Evolutionary conservation across 2,113 vertebrate genomes (phyloP).

Genomic region (Mastomys coucha): DNA sequence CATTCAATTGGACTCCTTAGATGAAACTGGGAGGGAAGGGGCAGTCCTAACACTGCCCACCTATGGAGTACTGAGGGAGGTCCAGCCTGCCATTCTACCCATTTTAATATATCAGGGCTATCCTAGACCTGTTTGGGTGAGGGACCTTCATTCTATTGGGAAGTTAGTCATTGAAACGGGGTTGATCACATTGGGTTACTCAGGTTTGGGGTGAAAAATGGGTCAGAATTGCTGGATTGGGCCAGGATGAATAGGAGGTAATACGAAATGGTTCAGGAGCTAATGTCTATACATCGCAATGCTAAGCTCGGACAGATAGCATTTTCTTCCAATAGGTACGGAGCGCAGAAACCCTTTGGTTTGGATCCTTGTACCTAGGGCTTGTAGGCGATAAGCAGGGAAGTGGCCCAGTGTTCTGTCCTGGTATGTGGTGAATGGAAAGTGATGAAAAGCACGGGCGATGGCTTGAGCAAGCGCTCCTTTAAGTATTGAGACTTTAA

Average conservation of each 20-base stretch:
- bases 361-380: slow-evolving; percentile 15
- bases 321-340: not conserved
- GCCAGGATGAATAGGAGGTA: not conserved
- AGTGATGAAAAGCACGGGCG: not conserved
- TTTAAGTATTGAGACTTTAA: not conserved
- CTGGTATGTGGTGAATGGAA: not conserved
- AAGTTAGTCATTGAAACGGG: not conserved
- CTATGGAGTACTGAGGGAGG: not conserved
- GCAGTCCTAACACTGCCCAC: not conserved
- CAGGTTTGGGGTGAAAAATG: not conserved
- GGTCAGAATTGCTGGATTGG: not conserved
- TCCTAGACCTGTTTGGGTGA: not conserved
- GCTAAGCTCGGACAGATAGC: not conserved
- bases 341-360: not conserved
- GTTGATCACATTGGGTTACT: not conserved
- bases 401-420: not conserved
- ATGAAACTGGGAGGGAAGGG: not conserved
- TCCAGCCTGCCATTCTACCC: too few relatives aligned
- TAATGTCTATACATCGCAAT: not conserved
- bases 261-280: not conserved
- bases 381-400: not conserved
- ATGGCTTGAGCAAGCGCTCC: not conserved
- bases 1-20: not conserved
- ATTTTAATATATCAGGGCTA: not conserved
- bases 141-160: not conserved